These are phyloP conservation scores for Cyphomyrus plagiostoma DNA, from an alignment of 2,113 vertebrate genomes.

Conservation along the genomic window DNA sequence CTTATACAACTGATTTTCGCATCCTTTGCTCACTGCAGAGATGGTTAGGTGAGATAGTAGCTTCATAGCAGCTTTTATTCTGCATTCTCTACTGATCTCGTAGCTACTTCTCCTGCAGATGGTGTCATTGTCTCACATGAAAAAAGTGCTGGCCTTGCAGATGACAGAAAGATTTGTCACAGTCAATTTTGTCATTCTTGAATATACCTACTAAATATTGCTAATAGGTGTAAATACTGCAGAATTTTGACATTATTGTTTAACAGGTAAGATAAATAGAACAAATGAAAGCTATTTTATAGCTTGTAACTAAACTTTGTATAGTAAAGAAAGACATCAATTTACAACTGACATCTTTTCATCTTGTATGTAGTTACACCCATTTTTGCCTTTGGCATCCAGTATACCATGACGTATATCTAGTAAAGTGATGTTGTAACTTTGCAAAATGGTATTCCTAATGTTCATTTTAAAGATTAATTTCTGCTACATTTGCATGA, in stretches of 20 bases:
- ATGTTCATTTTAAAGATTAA: background rate
- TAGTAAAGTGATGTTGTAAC: background rate
- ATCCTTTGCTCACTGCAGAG: background rate
- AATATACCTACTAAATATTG: background rate
- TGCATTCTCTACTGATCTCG: background rate
- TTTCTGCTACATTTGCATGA: background rate
- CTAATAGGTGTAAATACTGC: background rate
- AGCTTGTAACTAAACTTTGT: background rate
- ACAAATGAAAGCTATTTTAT: constrained; percentile 3
- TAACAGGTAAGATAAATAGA: background rate
- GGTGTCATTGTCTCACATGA: background rate
- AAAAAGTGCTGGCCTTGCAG: background rate
- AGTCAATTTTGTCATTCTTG: background rate
- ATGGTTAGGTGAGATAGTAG: background rate
- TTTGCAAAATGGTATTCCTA: background rate
- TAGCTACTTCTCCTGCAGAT: constrained; percentile 22
- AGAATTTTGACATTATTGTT: background rate
- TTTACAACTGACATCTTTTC: background rate
- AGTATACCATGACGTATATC: background rate
- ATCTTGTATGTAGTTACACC: background rate
- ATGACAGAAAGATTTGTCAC: background rate
- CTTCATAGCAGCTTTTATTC: background rate
- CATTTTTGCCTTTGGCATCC: background rate
- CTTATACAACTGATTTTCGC: constrained; percentile 33
- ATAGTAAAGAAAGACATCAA: background rate